Evolutionary conservation across 2,113 vertebrate genomes (phyloP).

Genomic region (Pollimyrus isidori): DNA sequence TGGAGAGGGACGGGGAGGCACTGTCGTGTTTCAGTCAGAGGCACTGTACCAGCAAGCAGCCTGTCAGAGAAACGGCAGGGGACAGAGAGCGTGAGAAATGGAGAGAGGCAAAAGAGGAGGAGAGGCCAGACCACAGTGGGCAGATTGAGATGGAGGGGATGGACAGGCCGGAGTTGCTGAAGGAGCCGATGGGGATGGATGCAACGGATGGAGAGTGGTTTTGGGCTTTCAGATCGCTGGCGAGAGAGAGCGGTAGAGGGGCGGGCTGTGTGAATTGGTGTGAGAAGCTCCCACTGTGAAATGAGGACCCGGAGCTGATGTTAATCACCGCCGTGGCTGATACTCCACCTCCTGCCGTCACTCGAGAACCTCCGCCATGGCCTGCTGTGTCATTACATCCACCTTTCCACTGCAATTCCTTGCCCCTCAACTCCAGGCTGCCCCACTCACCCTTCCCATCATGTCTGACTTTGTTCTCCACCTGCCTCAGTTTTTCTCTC

Average conservation of each 20-base stretch:
- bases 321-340: background rate
- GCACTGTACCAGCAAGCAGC: constrained; percentile 13
- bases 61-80: background rate
- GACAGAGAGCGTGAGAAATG: background rate
- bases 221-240: background rate
- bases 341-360: background rate
- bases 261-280: background rate
- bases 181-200: background rate
- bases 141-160: background rate
- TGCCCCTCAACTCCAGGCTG: background rate
- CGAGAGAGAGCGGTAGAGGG: constrained; percentile 2
- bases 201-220: background rate
- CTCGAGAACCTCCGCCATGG: background rate
- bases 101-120: background rate
- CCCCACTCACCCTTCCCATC: background rate
- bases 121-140: background rate
- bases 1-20: background rate
- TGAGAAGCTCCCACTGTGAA: background rate
- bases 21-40: background rate
- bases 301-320: background rate
- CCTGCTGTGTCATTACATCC: background rate
- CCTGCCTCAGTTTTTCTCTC: background rate
- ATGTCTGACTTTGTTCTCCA: background rate
- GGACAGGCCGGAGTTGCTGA: background rate
- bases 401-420: background rate